Evolutionary conservation across 2,797 vertebrate species (phyloP), one percentile per base, ranked within the genome.

Genomic region (Leptodactylus fallax): DNA sequence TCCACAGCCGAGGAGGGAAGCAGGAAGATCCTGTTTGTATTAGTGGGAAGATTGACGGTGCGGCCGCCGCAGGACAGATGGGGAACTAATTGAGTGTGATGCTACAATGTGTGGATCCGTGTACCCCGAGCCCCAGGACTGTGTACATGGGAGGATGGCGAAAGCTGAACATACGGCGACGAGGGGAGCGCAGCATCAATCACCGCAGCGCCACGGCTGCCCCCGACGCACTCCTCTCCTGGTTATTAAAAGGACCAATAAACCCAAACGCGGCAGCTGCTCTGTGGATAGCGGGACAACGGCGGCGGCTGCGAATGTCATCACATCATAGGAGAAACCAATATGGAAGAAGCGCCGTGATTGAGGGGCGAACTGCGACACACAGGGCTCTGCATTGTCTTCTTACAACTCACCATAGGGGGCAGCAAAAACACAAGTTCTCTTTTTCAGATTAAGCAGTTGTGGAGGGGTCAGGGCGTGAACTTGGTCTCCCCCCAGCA

Each of bases 21-120:
- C 7, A 83, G 82, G 82, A 87, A 90, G 81, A 90, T 91, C 88
- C 90, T 92, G 74, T 87, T 81, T 76, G 80, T 72, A 85, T 91
- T 79, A 90, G 60, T 45, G 84, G 53, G 2, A 55, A 81, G 88
- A 92, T 89, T 56, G n/a, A 88, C 79, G 79, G 67, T 19, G 79
- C 12, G 60, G 19, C 13, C 61, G 79, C 51, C 83, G 82, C 27
- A 86, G 80, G 78, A 69, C 53, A 88, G 58, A 83, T 63, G 72
- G 80, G 80, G 23, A 85, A 16, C 25, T 85, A 85, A 88, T 85
- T 12, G 83, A 81, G 83, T 81, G 79, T 69, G 83, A 82, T 86
- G 77, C 65, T 60, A 36, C 67, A 16, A 72, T 17, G 67, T 56
- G 65, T n/a, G 27, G 45, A 11, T 77, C 47, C 14, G 69, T 21